Conservation (phyloP, 1,140 invertebrate species). For the Nebria ingens region DNA sequence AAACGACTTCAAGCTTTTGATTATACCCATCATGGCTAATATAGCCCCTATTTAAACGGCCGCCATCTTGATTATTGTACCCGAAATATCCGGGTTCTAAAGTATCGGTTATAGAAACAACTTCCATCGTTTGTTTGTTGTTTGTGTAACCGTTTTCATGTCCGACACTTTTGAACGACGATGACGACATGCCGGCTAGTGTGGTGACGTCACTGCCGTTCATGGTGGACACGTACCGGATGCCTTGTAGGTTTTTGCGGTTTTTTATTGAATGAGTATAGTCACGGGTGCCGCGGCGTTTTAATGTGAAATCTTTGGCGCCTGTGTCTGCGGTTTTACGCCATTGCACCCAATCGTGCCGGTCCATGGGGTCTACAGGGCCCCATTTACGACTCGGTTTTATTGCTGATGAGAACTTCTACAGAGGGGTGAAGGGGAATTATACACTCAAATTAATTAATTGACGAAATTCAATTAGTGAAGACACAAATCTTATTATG, state of each 20-base stretch:
- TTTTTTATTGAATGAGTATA: slow-evolving; percentile 47
- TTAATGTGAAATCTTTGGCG: slow-evolving; percentile 44
- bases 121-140: slow-evolving; percentile 8
- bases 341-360: slow-evolving; percentile 48
- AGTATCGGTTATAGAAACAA: not conserved
- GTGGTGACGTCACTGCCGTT: slow-evolving; percentile 17
- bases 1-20: too few relatives aligned
- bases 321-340: slow-evolving; percentile 32
- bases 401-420: slow-evolving; percentile 47
- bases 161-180: slow-evolving; percentile 5
- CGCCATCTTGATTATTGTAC: too few relatives aligned
- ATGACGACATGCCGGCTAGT: slow-evolving; percentile 11
- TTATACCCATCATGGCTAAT: too few relatives aligned
- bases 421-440: too few relatives aligned
- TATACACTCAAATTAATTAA: too few relatives aligned
- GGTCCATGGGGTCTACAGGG: slow-evolving; percentile 46
- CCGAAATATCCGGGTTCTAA: too few relatives aligned
- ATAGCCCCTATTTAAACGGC: too few relatives aligned
- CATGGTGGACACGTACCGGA: slow-evolving; percentile 1
- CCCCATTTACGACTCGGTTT: slow-evolving; percentile 50
- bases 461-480: too few relatives aligned
- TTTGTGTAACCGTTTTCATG: slow-evolving; percentile 6
- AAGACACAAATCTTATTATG: too few relatives aligned
- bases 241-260: slow-evolving; percentile 16
- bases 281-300: slow-evolving; percentile 45